Base-by-base conservation (phyloP, 2,797 vertebrate species). In the Chelon auratus region DNA sequence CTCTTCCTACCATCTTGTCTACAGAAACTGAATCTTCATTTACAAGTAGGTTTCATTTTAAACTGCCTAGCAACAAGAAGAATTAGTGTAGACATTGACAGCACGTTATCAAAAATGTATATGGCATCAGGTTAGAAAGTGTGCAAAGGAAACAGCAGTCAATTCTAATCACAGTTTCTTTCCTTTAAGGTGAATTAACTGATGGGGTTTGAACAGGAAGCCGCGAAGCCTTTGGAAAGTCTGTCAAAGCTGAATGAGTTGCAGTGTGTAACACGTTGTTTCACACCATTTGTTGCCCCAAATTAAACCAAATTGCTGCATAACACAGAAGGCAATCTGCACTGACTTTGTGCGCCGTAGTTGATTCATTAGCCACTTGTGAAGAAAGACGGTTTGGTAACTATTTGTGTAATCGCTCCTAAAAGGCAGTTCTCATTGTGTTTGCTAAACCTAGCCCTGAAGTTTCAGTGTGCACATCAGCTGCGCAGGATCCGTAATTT, bases 81-180 rank as follows among this genome's bases (percentile, higher is more conserved):
- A 51, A 42, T 64, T 8, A 62, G 20, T 40, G 18, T 57, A 12
- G 59, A 33, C 14, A 59, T 67, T 13, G 39, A 62, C 36, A 56
- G 18, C 36, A 26, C 57, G 45, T 20, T 48, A 10, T 20, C 45
- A 48, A 48, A 48, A 48, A 20, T 3, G 20, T 55, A 2, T 57
- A 62, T 73, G 59, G 56, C 61, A 80, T 82, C 62, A 51, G 33
- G 64, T 62, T 72, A 75, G 54, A 81, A 83, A 83, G 80, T 81
- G 64, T 85, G 82, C 72, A 77, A 85, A 87, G 58, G 62, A 18
- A 65, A 4, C 39, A 56, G 26, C 37, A 40, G 43, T 43, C 5
- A n/a, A 14, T n/a, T 69, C 37, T 26, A 24, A 54, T 39, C 56
- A 62, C 36, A 1, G 39, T 20, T 54, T 66, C 43, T 43, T 56